Base-by-base conservation (phyloP, 2,888 invertebrate species). In the Alsophila aescularia region DNA sequence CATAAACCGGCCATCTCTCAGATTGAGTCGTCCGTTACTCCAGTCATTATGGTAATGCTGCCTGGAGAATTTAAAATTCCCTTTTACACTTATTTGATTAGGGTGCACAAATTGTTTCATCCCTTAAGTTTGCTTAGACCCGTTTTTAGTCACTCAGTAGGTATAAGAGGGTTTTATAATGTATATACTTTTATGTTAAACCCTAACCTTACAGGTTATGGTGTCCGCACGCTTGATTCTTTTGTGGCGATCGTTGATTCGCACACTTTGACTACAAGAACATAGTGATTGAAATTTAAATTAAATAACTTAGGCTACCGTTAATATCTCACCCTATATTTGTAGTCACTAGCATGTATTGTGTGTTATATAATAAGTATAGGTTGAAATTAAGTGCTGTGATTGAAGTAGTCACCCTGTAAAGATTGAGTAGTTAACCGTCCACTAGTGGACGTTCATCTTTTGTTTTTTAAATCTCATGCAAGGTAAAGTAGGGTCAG, bases 31-130 rank as follows among this genome's bases (percentile, higher is more conserved):
- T 85, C 69, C 72, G 77, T 85, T 77, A 75, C 72, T 69, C 58
- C 36, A 32, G 76, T 79, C 77, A 77, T 86, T 87, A 87, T 87
- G 86, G 73, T 83, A 86, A 87, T 85, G 41, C 70, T 64, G 55
- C 35, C 32, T 31, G 53, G 42, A 10, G 35, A 51, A 56, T 56
- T 56, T 56, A 41, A 56, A 56, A 56, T 56, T 50, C 44, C 35
- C 50, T 18, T 50, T 51, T 76, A 77, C 77, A 77, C 77, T 79
- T 85, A 84, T 87, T 87, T 87, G 83, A 83, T 85, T 83, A 83
- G 81, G 83, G 75, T 74, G 70, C 79, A 77, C 81, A 81, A 85
- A 86, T 86, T 81, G 83, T 83, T 83, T 81, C 75, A 83, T 82
- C 80, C 78, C 67, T 62, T 16, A 62, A 66, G 79, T 81, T 80